Evolutionary conservation across 1,140 invertebrate genomes (phyloP), one percentile per base, ranked within the genome.

Genomic region (Pomacea maculata): DNA sequence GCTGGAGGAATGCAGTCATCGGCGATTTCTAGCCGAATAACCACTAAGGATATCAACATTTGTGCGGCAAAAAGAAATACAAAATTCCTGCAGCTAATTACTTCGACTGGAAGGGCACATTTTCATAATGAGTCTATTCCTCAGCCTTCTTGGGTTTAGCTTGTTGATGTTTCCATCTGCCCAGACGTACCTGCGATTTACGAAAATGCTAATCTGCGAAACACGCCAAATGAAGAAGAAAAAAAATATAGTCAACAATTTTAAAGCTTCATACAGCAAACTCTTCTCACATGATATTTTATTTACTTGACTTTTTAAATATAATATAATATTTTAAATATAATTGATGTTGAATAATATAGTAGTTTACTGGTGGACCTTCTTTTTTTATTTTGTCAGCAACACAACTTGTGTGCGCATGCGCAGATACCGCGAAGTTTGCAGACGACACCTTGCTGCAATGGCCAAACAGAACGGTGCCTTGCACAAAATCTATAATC

Each of bases 401-500:
- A 34, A 6, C 67, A 2, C 11, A 11, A 70, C 1, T 14, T 70
- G 67, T 11, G 57, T 61, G 8, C 57, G 57, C 57, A 61, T 61
- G 57, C 57, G 57, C 15, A 14, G 11, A 61, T 61, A 14, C 11
- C 57, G 57, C 11, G 57, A 61, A 4, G 57, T 17, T 4, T 61
- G 57, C 57, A 61, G 57, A 61, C 57, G 15, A 61, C 57, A 61
- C 11, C 77, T 54, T 17, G 15, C 34, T 64, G 52, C 54, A 21
- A 63, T 70, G 25, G 75, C 61, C 1, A 75, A 19, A 19, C 81
- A 82, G 25, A 82, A 87, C 76, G 65, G 64, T 14, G 74, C 84
- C 9, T 80, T 87, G 34, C 74, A 84, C 14, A 74, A 80, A 29
- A 85, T 85, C 52, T 84, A 86, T 71, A 86, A 81, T 78, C 83